Evolutionary conservation across 2,888 invertebrate genomes (phyloP), one percentile per base, ranked within the genome.

Genomic region (Catotricha subobsoleta): DNA sequence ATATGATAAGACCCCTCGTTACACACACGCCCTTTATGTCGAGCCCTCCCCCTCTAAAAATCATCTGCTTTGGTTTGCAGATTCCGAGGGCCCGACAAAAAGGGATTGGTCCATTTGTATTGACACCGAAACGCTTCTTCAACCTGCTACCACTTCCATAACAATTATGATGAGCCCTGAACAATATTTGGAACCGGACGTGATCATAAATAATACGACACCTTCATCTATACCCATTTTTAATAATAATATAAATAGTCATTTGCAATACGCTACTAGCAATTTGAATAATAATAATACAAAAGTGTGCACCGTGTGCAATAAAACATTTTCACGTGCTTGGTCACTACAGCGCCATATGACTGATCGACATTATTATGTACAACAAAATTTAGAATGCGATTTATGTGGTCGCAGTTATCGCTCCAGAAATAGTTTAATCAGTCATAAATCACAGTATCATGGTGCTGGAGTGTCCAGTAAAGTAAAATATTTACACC

Each of bases 331-430:
- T 51, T 64, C 67, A 15, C 57, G 66, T 34, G 60, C 61, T 20
- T 66, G 66, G 66, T 67, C 66, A 31, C 54, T 66, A 9, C 66
- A 66, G 52, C 60, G 66, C 45, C 67, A 67, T 49, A 55, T 67
- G 52, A 57, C 63, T 34, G 66, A 66, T 51, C 64, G 64, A 33
- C 66, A 66, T 49, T 65, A 60, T 51, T 65, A 64, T 52, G 61
- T 62, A 45, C 64, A 64, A 21, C 65, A 64, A 48, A 61, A 62
- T 42, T 51, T 64, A 33, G 57, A 60, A 18, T 67, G 66, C 49
- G 63, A 65, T 46, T 57, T 61, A 39, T 67, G 66, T 52, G 65
- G 65, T 44, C 56, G 64, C 38, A 60, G 57, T 41, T 66, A 66
- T 53, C 61, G 66, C 41, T 65, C 65, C 25, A 55, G 62, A 42